Percentiles rank a stretch among this genome's conserved stretches.
phyloP scores from a whole-genome alignment of 2,113 vertebrate species.

The Peromyscus californicus region DNA sequence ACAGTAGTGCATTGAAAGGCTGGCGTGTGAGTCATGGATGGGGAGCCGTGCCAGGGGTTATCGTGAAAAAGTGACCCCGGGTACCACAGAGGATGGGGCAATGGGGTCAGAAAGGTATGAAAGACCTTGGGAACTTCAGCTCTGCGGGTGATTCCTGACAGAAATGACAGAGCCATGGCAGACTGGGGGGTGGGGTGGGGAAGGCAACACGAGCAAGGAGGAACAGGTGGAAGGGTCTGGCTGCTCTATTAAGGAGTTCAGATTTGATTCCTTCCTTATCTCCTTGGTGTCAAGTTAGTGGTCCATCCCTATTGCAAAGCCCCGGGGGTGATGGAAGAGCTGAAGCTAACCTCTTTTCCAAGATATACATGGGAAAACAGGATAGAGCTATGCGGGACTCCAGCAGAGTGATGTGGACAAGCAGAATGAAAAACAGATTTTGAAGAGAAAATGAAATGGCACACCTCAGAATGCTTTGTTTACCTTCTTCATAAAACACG shows the following conservation, averaged over 20 bases:
- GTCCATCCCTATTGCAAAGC: not conserved
- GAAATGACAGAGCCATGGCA: not conserved
- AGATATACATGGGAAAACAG: not conserved
- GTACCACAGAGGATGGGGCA: not conserved
- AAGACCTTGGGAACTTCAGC: rapidly evolving
- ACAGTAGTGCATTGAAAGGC: not conserved
- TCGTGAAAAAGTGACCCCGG: not conserved
- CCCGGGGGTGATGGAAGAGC: not conserved
- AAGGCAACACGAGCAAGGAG: not conserved
- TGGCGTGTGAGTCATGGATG: not conserved
- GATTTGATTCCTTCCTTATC: not conserved
- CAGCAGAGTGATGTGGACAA: not conserved
- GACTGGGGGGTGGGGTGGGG: no score
- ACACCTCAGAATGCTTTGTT: not conserved
- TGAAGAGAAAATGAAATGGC: not conserved
- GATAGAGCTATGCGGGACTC: not conserved
- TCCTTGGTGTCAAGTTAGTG: not conserved
- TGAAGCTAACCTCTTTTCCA: not conserved
- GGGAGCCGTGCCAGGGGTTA: not conserved
- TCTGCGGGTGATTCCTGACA: rapidly evolving
- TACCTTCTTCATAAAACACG: not conserved
- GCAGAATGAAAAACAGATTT: not conserved
- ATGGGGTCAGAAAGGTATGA: not conserved
- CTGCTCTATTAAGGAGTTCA: not conserved
- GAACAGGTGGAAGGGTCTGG: no score